A percentile compares a stretch with the other conserved stretches of the same genome.
Evolutionary conservation across 2,888 invertebrate species (phyloP).

Genomic region (Altica lythri): DNA sequence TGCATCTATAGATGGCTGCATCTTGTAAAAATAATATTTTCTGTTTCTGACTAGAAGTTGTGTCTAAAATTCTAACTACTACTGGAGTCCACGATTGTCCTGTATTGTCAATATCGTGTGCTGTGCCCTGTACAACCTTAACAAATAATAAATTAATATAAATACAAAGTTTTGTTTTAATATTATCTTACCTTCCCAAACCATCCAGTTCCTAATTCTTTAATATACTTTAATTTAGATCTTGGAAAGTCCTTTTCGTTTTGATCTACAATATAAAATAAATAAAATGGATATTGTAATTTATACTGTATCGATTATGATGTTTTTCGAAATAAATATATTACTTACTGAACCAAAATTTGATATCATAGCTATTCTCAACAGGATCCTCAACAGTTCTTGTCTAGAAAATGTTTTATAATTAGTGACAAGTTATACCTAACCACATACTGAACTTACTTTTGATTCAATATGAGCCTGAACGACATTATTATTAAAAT

Average conservation of each 20-base stretch:
- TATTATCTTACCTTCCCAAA: conserved; percentile 70
- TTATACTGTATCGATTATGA: conserved; percentile 5
- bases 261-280: conserved; percentile 53
- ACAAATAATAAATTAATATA: not conserved
- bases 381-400: conserved; percentile 51
- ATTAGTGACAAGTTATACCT: not conserved
- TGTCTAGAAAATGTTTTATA: conserved; percentile 42
- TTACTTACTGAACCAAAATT: conserved; percentile 59
- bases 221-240: conserved; percentile 77
- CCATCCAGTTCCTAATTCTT: conserved; percentile 84
- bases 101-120: conserved; percentile 55
- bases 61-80: conserved; percentile 81
- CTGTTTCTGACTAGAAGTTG: conserved; percentile 76
- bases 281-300: not conserved
- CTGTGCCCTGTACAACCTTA: conserved; percentile 79
- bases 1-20: conserved; percentile 69
- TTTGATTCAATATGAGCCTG: conserved; percentile 53
- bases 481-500: conserved; percentile 57
- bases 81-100: conserved; percentile 61
- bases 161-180: not conserved
- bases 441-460: conserved; percentile 41
- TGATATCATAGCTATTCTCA: conserved; percentile 54
- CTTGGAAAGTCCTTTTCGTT: conserved; percentile 70
- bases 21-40: conserved; percentile 81
- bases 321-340: not conserved